phyloP scores from a whole-genome alignment of 2,113 vertebrate species.

The Prinia subflava region DNA sequence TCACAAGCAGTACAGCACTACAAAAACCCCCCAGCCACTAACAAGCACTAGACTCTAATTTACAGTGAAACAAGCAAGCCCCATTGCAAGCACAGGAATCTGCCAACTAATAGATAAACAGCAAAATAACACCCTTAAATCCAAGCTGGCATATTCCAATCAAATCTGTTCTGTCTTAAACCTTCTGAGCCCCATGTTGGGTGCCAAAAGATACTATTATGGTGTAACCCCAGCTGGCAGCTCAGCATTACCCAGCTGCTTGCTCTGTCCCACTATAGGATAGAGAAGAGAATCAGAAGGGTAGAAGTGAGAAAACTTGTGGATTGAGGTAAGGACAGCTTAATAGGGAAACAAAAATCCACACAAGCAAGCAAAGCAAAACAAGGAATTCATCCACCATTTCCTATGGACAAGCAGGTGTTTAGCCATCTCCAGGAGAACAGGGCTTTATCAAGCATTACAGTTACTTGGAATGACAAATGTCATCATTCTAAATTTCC shows the following conservation, averaged over 20 bases:
- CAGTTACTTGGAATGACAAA: neutral
- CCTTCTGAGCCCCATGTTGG: neutral
- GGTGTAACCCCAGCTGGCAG: neutral
- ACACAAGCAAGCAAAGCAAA: neutral
- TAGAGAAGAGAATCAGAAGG: neutral
- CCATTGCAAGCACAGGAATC: neutral
- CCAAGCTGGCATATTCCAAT: neutral
- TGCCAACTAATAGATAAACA: neutral
- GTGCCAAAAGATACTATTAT: neutral
- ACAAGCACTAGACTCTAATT: neutral
- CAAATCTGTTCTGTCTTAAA: neutral
- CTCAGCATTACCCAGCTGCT: neutral
- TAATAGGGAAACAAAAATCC: neutral
- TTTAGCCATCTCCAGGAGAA: neutral
- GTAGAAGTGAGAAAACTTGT: neutral
- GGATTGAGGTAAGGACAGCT: neutral
- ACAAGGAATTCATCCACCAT: neutral
- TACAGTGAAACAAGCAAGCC: neutral
- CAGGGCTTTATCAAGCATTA: neutral
- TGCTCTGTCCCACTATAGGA: neutral
- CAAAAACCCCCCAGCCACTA: neutral
- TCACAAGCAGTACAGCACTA: neutral
- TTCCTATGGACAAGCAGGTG: neutral
- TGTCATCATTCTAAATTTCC: neutral
- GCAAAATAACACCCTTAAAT: neutral